Conservation (phyloP, 2,113 vertebrate genomes). For the Pimephales promelas region DNA sequence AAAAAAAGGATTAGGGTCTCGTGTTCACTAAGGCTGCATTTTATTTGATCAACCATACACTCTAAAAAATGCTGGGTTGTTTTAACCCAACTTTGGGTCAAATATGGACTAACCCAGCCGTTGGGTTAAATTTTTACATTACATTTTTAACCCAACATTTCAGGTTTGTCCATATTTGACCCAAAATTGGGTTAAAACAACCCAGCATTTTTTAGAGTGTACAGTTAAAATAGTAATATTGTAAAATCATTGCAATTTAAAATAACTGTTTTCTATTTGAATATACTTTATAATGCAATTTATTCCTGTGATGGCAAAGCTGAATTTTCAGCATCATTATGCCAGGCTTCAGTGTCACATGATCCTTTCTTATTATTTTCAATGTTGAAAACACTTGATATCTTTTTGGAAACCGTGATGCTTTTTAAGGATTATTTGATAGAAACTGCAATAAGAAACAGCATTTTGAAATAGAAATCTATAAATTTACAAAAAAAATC, state of each 20-base stretch:
- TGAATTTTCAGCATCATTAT: neutral
- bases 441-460: neutral
- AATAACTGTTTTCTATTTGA: neutral
- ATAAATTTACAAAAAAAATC: neutral
- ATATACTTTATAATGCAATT: neutral
- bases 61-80: no score
- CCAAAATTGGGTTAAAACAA: no score
- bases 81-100: no score
- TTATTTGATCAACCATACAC: neutral
- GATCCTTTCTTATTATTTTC: neutral
- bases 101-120: no score
- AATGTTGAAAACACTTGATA: neutral
- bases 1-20: no score
- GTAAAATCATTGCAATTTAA: neutral
- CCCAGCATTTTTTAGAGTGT: no score
- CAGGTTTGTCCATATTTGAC: no score
- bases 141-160: no score
- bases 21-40: neutral
- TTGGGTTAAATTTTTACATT: no score
- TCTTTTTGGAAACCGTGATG: neutral
- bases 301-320: neutral
- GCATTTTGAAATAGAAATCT: neutral
- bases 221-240: neutral
- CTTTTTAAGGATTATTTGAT: neutral
- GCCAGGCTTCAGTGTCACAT: neutral